Evolutionary conservation across 2,888 invertebrate genomes (phyloP).

Genomic region (Aphidoletes aphidimyza): DNA sequence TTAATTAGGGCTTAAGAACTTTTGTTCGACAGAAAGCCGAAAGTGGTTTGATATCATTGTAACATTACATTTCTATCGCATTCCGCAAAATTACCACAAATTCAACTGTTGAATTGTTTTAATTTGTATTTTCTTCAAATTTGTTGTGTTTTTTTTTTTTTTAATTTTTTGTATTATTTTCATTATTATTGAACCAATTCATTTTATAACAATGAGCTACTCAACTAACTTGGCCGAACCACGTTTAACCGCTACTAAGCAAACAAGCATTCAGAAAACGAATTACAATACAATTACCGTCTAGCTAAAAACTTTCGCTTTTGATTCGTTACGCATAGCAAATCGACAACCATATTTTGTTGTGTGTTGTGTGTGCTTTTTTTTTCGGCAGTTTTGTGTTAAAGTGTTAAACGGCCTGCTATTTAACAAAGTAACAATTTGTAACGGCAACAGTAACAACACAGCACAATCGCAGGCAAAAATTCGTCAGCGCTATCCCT

Average conservation of each 20-base stretch:
- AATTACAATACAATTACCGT: neutral
- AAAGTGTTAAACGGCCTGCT: constrained; percentile 15
- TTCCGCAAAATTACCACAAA: neutral
- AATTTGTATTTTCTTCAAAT: too few species aligned
- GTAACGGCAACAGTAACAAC: neutral
- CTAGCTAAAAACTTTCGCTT: constrained; percentile 34
- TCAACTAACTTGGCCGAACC: too few species aligned
- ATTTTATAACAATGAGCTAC: too few species aligned
- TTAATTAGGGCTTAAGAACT: too few species aligned
- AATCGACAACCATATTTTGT: too few species aligned
- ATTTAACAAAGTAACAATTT: constrained; percentile 45
- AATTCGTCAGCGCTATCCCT: neutral
- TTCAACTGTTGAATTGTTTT: too few species aligned
- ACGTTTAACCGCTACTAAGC: neutral
- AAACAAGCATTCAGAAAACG: neutral
- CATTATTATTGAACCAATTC: too few species aligned
- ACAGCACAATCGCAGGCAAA: neutral
- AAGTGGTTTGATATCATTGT: neutral
- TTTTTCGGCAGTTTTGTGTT: constrained; percentile 24
- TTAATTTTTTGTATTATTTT: too few species aligned
- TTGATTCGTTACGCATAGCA: constrained; percentile 48
- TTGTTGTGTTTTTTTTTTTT: too few species aligned
- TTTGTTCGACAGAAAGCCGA: too few species aligned
- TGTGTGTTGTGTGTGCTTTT: too few species aligned
- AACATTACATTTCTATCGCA: neutral